These are phyloP conservation scores for Dendrolimus kikuchii DNA, from an alignment of 1,140 invertebrate species.

Conservation along the genomic window DNA sequence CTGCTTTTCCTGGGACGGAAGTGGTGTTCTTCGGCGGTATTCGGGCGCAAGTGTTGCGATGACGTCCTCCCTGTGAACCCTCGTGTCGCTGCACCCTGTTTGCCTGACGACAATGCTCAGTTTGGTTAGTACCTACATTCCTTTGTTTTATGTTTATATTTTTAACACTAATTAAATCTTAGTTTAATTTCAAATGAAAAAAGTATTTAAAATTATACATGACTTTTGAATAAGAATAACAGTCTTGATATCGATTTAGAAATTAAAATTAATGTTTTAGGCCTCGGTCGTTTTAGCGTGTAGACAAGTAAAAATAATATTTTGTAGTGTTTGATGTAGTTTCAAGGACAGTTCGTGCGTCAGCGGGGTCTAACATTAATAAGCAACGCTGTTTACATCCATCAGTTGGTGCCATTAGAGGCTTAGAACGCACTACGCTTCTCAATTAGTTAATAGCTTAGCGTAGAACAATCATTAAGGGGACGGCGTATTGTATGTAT, in stretches of 20 bases:
- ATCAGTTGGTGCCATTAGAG: conserved; percentile 1
- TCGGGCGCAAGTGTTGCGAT: conserved; percentile 51
- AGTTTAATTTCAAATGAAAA: not conserved
- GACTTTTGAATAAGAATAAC: not conserved
- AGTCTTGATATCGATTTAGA: conserved; percentile 10
- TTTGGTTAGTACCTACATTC: conserved; percentile 35
- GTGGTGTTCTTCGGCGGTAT: conserved; percentile 51
- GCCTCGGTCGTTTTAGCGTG: conserved; percentile 10
- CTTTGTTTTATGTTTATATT: not conserved
- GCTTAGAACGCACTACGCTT: too few relatives aligned
- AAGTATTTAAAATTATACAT: not conserved
- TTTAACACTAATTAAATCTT: too few relatives aligned
- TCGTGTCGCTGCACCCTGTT: conserved; percentile 28
- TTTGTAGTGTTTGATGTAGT: conserved; percentile 15
- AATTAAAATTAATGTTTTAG: conserved; percentile 13
- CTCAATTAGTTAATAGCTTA: too few relatives aligned
- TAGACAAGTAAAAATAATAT: conserved; percentile 8
- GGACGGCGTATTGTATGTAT: conserved; percentile 13
- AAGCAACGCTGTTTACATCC: not conserved
- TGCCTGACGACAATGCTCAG: conserved; percentile 53
- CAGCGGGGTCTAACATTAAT: conserved; percentile 12
- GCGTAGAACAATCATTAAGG: not conserved
- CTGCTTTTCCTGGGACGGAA: conserved; percentile 57
- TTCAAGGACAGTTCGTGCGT: conserved; percentile 13
- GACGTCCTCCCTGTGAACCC: conserved; percentile 58